These are phyloP conservation scores for Grammomys surdaster DNA, from an alignment of 2,113 vertebrate genomes.

Conservation along the genomic window DNA sequence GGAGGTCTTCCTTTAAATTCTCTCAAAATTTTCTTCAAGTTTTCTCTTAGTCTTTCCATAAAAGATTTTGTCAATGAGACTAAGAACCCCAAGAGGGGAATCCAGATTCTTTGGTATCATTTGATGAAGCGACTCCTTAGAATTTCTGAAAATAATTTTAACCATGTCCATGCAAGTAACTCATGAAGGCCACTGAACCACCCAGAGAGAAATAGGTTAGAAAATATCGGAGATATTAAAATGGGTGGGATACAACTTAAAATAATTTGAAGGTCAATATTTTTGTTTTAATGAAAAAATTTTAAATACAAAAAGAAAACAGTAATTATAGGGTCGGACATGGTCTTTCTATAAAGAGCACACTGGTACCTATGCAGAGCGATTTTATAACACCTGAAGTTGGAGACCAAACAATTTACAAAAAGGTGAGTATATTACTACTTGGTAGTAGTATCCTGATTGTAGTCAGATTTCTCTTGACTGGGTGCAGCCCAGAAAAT, in stretches of 20 bases:
- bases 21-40: not conserved
- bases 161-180: not conserved
- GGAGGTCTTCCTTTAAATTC: no score
- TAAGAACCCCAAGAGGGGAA: not conserved
- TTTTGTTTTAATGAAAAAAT: not conserved
- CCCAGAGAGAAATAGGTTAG: not conserved
- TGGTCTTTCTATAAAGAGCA: not conserved
- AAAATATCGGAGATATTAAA: not conserved
- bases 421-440: not conserved
- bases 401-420: not conserved
- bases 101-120: not conserved
- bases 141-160: not conserved
- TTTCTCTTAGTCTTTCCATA: not conserved
- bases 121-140: not conserved
- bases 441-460: not conserved
- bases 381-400: not conserved
- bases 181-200: not conserved
- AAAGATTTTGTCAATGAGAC: not conserved
- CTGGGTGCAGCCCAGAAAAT: not conserved
- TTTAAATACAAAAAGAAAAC: not conserved
- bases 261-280: not conserved
- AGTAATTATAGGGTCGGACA: not conserved
- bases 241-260: not conserved
- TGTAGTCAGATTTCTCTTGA: not conserved
- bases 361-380: not conserved